phyloP scores from a whole-genome alignment of 2,888 invertebrate species.

The Orthonevra nobilis region DNA sequence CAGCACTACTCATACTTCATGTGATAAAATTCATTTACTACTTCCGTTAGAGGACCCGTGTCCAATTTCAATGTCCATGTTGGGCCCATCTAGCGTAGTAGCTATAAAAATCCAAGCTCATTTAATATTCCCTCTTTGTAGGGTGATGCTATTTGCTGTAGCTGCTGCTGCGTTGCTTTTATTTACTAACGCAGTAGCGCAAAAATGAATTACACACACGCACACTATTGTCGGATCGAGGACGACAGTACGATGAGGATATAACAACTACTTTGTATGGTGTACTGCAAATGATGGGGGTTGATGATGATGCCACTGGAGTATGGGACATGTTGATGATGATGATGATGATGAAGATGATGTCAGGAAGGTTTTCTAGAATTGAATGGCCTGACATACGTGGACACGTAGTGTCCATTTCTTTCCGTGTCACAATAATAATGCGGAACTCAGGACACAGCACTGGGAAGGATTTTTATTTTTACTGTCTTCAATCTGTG shows the following conservation, averaged over 20 bases:
- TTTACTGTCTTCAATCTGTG: constrained; percentile 36
- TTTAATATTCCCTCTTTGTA: constrained; percentile 21
- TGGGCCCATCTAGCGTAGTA: constrained; percentile 18
- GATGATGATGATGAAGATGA: constrained; percentile 57
- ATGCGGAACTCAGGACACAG: constrained; percentile 29
- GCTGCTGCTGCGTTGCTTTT: constrained; percentile 32
- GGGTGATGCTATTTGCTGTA: constrained; percentile 34
- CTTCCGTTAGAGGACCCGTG: constrained; percentile 50
- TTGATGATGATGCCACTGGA: constrained; percentile 27
- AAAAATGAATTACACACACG: constrained; percentile 55
- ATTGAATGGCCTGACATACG: constrained; percentile 37
- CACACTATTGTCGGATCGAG: constrained; percentile 10
- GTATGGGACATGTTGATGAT: constrained; percentile 22
- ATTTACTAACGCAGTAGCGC: constrained; percentile 61
- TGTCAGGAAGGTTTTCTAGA: constrained; percentile 53
- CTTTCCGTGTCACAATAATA: constrained; percentile 59
- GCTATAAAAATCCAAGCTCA: constrained; percentile 34
- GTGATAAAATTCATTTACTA: constrained; percentile 66
- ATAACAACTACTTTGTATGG: background rate
- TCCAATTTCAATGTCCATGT: background rate
- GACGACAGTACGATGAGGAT: background rate
- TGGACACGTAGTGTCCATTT: constrained; percentile 51
- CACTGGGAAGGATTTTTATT: constrained; percentile 6
- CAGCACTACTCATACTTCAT: no score
- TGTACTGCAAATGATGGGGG: constrained; percentile 37